Conservation (phyloP, 2,888 invertebrate genomes). For the Leptothorax acervorum region DNA sequence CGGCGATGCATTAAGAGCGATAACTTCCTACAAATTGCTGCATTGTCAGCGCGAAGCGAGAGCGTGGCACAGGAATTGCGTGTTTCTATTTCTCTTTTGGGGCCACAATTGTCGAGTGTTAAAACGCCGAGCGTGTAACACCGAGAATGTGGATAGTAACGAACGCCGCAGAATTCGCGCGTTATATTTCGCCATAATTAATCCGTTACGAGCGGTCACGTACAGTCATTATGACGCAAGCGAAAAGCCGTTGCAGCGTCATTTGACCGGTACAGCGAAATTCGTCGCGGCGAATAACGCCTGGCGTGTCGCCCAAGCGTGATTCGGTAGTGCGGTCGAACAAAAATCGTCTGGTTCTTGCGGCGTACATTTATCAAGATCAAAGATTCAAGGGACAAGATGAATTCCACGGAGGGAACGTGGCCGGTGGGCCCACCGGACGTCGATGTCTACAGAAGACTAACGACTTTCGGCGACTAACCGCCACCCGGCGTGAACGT, state of each 20-base stretch:
- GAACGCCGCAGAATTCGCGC: neutral
- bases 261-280: slow-evolving; percentile 10
- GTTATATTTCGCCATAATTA: slow-evolving; percentile 29
- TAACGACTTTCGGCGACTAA: slow-evolving; percentile 66
- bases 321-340: slow-evolving; percentile 32
- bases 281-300: slow-evolving; percentile 27
- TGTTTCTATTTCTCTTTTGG: neutral
- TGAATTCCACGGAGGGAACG: slow-evolving; percentile 38
- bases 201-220: slow-evolving; percentile 38
- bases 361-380: slow-evolving; percentile 64
- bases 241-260: slow-evolving; percentile 21
- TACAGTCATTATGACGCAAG: slow-evolving; percentile 21
- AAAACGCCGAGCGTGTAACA: neutral
- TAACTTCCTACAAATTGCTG: slow-evolving; percentile 30
- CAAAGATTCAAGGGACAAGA: slow-evolving; percentile 64
- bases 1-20: slow-evolving; percentile 22
- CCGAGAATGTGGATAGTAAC: neutral
- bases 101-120: neutral
- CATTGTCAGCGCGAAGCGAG: slow-evolving; percentile 24
- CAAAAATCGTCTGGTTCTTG: slow-evolving; percentile 40
- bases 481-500: slow-evolving; percentile 47
- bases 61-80: neutral
- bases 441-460: slow-evolving; percentile 63
- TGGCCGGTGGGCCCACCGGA: slow-evolving; percentile 55
- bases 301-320: neutral